Evolutionary conservation across 2,888 invertebrate species (phyloP), one percentile per base, ranked within the genome.

Genomic region (Meteorus colon): DNA sequence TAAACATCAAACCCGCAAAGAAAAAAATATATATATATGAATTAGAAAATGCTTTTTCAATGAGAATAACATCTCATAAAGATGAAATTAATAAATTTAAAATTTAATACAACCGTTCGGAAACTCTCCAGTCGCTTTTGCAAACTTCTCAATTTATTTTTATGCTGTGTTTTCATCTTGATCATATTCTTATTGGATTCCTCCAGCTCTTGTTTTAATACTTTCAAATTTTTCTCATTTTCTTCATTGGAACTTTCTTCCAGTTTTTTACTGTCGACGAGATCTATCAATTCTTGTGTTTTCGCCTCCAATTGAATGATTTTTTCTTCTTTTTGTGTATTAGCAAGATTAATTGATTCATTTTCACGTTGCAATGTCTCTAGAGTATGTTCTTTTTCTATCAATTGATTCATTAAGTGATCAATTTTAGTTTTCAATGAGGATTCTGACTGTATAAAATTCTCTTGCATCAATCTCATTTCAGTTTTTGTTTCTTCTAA

Each of bases 401-500:
- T 90, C 75, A 94, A 87, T 82, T 93, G 92, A 55, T 89, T 87
- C 62, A 92, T 84, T 73, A 94, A 88, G 83, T 89, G 91, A 55
- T 91, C 90, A 84, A 92, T 94, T 87, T 95, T 94, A 71, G 92
- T 91, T 85, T 93, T 94, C 92, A 95, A 93, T 79, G 94, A 93
- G 66, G 91, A 90, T 90, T 96, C 95, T 89, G 94, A 91, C 16
- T 91, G 91, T 37, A 94, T 91, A 87, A 96, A 95, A 88, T 94
- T 94, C 83, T 94, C 93, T 89, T 96, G 96, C 94, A 96, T 95
- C 84, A 93, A 92, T 84, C 93, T 92, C 94, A 96, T 95, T 90
- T 96, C 95, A 82, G 94, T 93, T 85, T 94, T 94, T 24, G 95
- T 95, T 78, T 96, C 95, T 88, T 96, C 95, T 69, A 96, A 91